Evolutionary conservation across 2,797 vertebrate species (phyloP).

Genomic region (Balearica regulorum): DNA sequence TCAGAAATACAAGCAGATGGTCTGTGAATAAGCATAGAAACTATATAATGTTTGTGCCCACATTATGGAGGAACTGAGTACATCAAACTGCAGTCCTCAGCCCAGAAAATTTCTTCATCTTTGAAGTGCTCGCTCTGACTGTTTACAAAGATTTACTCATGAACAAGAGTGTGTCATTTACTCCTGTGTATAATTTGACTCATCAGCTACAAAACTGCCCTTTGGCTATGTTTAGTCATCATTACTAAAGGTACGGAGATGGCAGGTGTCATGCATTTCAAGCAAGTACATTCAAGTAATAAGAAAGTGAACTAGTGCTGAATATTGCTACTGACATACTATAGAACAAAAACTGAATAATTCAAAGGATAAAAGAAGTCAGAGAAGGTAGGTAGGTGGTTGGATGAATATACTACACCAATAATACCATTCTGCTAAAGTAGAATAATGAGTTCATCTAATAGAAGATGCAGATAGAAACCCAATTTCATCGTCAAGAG

Average conservation of each 20-base stretch:
- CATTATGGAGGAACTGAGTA: neutral
- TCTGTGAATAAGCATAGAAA: neutral
- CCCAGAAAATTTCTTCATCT: neutral
- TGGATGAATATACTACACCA: neutral
- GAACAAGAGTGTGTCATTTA: neutral
- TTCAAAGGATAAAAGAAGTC: neutral
- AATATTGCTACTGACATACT: neutral
- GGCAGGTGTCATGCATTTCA: neutral
- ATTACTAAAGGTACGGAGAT: neutral
- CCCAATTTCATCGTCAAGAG: neutral
- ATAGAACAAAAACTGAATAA: neutral
- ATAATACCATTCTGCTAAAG: neutral
- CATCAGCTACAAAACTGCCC: neutral
- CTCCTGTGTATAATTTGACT: conserved; percentile 6
- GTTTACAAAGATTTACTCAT: neutral
- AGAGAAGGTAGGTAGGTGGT: neutral
- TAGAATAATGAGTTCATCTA: neutral
- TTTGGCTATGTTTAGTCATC: conserved; percentile 21
- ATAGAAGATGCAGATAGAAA: neutral
- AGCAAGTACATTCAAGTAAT: neutral
- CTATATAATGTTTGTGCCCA: neutral
- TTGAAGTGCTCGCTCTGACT: neutral
- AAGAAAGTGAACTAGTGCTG: neutral
- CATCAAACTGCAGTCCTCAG: neutral
- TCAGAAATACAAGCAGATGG: neutral